Conservation (phyloP, 2,797 vertebrate species). For the Peromyscus eremicus region DNA sequence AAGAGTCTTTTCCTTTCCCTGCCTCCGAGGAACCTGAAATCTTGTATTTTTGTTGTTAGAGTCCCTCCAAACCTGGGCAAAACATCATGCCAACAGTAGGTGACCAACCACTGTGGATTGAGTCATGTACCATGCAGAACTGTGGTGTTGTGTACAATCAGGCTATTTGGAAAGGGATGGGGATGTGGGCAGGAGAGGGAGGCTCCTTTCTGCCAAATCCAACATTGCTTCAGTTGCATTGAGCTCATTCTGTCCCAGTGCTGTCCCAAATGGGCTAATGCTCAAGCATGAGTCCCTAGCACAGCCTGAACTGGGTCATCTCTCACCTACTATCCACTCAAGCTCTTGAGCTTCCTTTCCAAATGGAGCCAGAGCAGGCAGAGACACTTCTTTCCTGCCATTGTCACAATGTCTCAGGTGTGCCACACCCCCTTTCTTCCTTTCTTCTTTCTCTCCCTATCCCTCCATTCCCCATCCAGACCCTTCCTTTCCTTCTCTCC, state of each 20-base stretch:
- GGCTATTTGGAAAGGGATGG: neutral
- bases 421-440: neutral
- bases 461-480: too few relatives aligned
- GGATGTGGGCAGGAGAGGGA: neutral
- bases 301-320: neutral
- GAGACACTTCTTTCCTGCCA: neutral
- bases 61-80: neutral
- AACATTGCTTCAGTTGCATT: neutral
- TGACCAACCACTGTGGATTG: neutral
- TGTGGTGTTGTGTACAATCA: neutral
- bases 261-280: neutral
- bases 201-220: neutral
- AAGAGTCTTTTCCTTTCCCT: neutral
- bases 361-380: neutral
- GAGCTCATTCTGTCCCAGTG: neutral
- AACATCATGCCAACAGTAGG: neutral
- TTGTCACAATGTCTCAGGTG: conserved; percentile 65
- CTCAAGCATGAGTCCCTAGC: neutral
- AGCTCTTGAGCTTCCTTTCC: neutral
- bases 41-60: neutral
- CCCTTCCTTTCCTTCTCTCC: neutral
- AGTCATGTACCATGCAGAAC: neutral
- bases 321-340: neutral
- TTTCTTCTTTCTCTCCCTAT: neutral
- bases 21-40: neutral